Conservation (phyloP, 1,140 invertebrate species). For the Diprion similis region DNA sequence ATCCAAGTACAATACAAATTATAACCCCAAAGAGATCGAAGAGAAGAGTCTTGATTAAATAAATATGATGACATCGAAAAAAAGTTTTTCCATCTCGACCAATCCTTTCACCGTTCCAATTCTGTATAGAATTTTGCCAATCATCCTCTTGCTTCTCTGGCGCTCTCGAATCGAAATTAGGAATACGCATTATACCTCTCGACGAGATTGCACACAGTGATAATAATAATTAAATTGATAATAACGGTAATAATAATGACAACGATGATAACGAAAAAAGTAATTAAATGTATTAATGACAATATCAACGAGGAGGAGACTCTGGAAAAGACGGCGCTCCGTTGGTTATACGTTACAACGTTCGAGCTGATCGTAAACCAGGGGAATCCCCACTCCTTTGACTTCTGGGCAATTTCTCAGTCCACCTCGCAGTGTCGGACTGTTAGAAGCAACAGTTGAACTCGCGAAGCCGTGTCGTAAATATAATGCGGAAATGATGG, state of each 20-base stretch:
- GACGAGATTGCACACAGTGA: not conserved
- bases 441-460: slow-evolving; percentile 3
- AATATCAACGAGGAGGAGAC: not conserved
- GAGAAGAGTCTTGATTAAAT: no score
- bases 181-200: not conserved
- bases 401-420: no score
- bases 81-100: no score
- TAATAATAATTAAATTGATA: not conserved
- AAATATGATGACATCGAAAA: no score
- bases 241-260: not conserved
- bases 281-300: not conserved
- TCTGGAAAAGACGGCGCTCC: not conserved
- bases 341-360: not conserved
- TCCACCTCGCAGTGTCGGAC: no score
- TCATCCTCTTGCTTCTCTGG: no score
- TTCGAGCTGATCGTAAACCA: not conserved
- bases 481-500: not conserved
- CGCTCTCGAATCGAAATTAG: no score
- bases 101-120: not conserved
- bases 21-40: no score
- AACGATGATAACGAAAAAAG: no score
- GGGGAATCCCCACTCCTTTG: not conserved
- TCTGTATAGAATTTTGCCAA: not conserved
- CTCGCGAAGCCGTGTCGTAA: not conserved
- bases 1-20: no score